Evolutionary conservation across 1,140 invertebrate genomes (phyloP).

Genomic region (Belonocnema kinseyi): DNA sequence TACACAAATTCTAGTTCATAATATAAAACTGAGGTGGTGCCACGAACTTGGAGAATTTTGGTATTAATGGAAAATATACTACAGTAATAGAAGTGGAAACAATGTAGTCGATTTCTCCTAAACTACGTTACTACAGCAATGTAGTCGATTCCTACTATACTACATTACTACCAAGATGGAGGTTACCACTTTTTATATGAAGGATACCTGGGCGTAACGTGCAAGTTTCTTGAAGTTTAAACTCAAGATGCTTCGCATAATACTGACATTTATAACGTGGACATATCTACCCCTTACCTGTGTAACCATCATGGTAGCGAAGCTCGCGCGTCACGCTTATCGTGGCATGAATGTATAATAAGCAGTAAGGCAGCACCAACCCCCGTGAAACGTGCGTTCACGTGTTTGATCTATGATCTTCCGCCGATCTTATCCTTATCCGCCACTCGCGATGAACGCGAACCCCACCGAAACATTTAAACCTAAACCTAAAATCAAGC

Average conservation of each 20-base stretch:
- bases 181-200: no score
- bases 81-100: no score
- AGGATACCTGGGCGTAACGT: constrained; percentile 15
- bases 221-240: constrained; percentile 57
- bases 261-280: constrained; percentile 75
- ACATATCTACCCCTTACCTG: constrained; percentile 74
- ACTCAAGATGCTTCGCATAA: constrained; percentile 70
- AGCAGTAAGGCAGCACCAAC: constrained; percentile 63
- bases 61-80: no score
- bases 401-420: constrained; percentile 75
- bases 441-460: constrained; percentile 49
- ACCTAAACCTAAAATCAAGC: constrained; percentile 46
- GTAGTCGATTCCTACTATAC: no score
- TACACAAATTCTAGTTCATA: no score
- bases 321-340: constrained; percentile 64
- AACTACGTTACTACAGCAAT: no score
- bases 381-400: constrained; percentile 62
- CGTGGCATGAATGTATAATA: constrained; percentile 74
- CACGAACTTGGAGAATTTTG: no score
- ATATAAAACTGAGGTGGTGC: no score
- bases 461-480: constrained; percentile 41
- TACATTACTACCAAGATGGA: no score
- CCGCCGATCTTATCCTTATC: constrained; percentile 52
- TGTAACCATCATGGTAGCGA: constrained; percentile 64
- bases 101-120: no score